phyloP scores from a whole-genome alignment of 2,888 invertebrate genomes.

The Lacanobia wlatinum region DNA sequence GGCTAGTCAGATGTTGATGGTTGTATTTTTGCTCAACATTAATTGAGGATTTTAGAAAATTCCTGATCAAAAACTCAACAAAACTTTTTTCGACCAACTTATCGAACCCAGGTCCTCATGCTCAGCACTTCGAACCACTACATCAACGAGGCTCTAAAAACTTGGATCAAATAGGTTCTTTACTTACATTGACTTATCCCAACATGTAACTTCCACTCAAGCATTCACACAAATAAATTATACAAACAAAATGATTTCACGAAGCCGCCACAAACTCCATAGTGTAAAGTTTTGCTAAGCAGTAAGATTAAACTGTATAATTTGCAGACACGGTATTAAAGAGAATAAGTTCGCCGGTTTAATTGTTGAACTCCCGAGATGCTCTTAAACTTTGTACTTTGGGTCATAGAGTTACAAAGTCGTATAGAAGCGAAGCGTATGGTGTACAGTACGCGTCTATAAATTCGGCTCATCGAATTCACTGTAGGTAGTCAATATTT shows the following conservation, averaged over 20 bases:
- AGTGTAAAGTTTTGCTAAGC: conserved; percentile 65
- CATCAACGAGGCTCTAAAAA: background rate
- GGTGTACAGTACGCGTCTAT: no score
- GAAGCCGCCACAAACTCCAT: conserved; percentile 31
- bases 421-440: background rate
- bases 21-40: no score
- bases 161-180: background rate
- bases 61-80: no score
- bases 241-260: conserved; percentile 50
- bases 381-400: conserved; percentile 58
- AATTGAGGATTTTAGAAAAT: no score
- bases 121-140: background rate
- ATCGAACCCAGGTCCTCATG: background rate
- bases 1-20: no score
- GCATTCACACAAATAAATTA: conserved; percentile 52
- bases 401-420: conserved; percentile 24
- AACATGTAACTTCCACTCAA: conserved; percentile 28
- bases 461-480: no score
- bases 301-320: conserved; percentile 70
- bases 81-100: no score
- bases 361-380: conserved; percentile 67
- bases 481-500: no score
- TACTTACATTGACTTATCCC: conserved; percentile 14
- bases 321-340: conserved; percentile 66
- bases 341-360: conserved; percentile 66